phyloP scores from a whole-genome alignment of 2,113 vertebrate species.

The Sarotherodon lohbergeri region DNA sequence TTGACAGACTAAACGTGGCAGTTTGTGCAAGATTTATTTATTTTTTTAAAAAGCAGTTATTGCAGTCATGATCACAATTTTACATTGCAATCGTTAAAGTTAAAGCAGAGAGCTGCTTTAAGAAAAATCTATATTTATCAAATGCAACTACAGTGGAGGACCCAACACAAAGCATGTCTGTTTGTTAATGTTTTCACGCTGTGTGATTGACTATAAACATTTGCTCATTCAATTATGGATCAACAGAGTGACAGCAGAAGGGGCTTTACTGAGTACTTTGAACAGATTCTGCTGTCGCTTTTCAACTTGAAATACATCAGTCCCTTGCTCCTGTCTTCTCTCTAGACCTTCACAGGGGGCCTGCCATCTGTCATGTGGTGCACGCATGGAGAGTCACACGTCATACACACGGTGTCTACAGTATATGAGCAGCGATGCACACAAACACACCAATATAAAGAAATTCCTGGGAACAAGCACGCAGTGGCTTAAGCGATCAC shows the following conservation, averaged over 20 bases:
- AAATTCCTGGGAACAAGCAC: neutral
- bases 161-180: conserved; percentile 22
- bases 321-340: conserved; percentile 22
- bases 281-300: conserved; percentile 44
- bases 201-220: conserved; percentile 57
- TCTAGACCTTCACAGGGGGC: conserved; percentile 31
- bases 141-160: neutral
- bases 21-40: neutral
- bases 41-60: neutral
- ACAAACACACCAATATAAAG: neutral
- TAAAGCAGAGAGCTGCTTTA: conserved; percentile 30
- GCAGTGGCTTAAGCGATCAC: neutral
- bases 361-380: conserved; percentile 51
- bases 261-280: conserved; percentile 23
- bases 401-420: neutral
- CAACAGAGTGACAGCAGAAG: conserved; percentile 43
- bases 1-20: neutral
- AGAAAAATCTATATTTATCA: conserved; percentile 31
- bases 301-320: conserved; percentile 50
- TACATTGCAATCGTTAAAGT: conserved; percentile 12
- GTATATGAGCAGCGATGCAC: neutral
- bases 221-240: conserved; percentile 52
- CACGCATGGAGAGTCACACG: neutral
- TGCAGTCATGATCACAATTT: neutral
- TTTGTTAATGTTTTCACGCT: conserved; percentile 40